Evolutionary conservation across 2,888 invertebrate genomes (phyloP).

Genomic region (Muscina levida): DNA sequence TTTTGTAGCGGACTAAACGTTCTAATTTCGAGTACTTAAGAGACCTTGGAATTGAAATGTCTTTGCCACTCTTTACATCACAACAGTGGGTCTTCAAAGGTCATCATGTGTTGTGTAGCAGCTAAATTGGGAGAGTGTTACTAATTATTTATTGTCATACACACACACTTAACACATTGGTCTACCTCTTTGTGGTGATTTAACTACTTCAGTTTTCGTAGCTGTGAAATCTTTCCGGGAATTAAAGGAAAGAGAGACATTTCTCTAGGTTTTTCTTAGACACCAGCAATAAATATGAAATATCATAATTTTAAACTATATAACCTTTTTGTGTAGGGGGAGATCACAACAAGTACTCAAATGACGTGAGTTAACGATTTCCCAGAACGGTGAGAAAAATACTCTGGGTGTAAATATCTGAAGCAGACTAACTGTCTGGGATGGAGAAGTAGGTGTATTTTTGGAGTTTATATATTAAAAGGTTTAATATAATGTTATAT

Average conservation of each 20-base stretch:
- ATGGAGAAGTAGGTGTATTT: too few relatives aligned
- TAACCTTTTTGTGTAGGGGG: not conserved
- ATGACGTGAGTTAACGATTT: constrained; percentile 2
- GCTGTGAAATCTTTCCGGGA: constrained; percentile 44
- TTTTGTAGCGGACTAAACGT: constrained; percentile 44
- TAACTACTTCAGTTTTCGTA: constrained; percentile 40
- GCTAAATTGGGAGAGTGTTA: constrained; percentile 30
- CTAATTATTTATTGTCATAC: constrained; percentile 55
- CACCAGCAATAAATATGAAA: constrained; percentile 14
- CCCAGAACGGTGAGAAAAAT: not conserved
- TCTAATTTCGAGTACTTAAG: constrained; percentile 48
- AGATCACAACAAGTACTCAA: constrained; percentile 5
- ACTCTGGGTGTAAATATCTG: not conserved
- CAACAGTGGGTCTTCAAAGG: not conserved
- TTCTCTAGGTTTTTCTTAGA: not conserved
- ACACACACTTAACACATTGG: constrained; percentile 54
- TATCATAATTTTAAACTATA: not conserved
- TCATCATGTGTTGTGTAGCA: not conserved
- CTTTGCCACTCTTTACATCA: not conserved
- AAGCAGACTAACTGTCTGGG: too few relatives aligned
- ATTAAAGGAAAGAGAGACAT: not conserved
- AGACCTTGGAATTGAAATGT: constrained; percentile 17
- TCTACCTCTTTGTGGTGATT: constrained; percentile 55
- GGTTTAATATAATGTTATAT: too few relatives aligned
- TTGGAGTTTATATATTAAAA: not conserved